phyloP scores from a whole-genome alignment of 2,888 invertebrate genomes.

The Meteorus cinctellus region DNA sequence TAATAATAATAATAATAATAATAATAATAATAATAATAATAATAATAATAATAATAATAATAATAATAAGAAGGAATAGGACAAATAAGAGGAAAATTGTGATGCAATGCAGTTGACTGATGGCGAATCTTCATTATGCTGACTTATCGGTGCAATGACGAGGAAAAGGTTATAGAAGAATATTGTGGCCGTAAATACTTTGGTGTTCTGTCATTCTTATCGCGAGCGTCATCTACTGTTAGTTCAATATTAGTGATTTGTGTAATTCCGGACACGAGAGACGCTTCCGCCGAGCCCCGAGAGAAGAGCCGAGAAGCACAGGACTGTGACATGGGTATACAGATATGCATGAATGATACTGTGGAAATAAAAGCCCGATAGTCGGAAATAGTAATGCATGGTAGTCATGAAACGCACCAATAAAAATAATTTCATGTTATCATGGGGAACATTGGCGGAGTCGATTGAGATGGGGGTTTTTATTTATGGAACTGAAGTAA shows the following conservation, averaged over 20 bases:
- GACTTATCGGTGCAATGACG: not conserved
- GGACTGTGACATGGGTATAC: constrained; percentile 35
- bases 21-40: not conserved
- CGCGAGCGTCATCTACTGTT: constrained; percentile 60
- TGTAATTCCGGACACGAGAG: constrained; percentile 70
- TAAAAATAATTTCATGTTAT: too few relatives aligned
- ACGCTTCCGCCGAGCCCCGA: constrained; percentile 74
- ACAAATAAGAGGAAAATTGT: too few relatives aligned
- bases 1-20: not conserved
- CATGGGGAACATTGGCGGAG: not conserved
- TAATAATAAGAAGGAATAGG: too few relatives aligned
- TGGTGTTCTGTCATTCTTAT: constrained; percentile 41
- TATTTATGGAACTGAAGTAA: not conserved
- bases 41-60: too few relatives aligned
- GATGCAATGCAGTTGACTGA: not conserved
- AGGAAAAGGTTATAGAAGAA: not conserved
- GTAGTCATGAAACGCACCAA: not conserved
- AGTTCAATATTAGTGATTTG: constrained; percentile 65
- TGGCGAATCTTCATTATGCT: not conserved
- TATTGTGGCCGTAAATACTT: not conserved
- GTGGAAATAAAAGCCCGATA: not conserved
- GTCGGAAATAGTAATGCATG: not conserved
- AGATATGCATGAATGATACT: not conserved
- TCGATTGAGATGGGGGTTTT: not conserved
- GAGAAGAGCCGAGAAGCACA: constrained; percentile 73